These are phyloP conservation scores for Terrapene triunguis DNA, from an alignment of 2,113 vertebrate genomes.

Conservation along the genomic window DNA sequence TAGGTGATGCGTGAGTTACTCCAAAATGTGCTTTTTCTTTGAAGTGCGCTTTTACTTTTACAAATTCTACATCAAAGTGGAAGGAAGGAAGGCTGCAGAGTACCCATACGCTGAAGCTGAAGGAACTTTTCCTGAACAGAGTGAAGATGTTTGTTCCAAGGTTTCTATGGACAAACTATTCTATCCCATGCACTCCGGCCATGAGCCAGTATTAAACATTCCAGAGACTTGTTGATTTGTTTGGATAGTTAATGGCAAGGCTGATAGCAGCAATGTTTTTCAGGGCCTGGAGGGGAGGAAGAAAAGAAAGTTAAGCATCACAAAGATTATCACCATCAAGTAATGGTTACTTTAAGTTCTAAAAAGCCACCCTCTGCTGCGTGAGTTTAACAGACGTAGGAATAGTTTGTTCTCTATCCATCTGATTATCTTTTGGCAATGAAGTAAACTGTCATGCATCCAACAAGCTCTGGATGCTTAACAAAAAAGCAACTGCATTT, in stretches of 20 bases:
- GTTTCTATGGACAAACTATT: constrained; percentile 58
- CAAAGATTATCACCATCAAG: background rate
- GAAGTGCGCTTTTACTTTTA: constrained; percentile 63
- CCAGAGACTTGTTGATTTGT: constrained; percentile 95
- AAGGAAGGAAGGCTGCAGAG: constrained; percentile 72
- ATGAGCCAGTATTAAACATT: constrained; percentile 83
- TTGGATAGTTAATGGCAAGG: constrained; percentile 97
- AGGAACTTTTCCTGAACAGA: constrained; percentile 65
- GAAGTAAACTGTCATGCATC: background rate
- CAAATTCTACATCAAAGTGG: constrained; percentile 71
- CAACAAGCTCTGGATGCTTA: background rate
- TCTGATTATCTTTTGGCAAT: background rate
- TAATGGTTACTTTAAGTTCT: background rate
- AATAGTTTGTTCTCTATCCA: background rate
- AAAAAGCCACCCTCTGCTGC: background rate
- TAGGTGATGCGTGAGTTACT: constrained; percentile 57
- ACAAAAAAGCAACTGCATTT: background rate
- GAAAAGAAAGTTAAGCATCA: background rate
- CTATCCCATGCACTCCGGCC: constrained; percentile 52
- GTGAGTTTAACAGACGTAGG: background rate
- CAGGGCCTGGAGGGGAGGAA: constrained; percentile 86
- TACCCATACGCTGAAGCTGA: constrained; percentile 64
- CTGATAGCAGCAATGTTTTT: constrained; percentile 98
- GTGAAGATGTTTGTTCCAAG: constrained; percentile 62
- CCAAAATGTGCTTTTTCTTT: constrained; percentile 59